These are phyloP conservation scores for Tamandua tetradactyla DNA, from an alignment of 2,797 vertebrate species.

Conservation along the genomic window DNA sequence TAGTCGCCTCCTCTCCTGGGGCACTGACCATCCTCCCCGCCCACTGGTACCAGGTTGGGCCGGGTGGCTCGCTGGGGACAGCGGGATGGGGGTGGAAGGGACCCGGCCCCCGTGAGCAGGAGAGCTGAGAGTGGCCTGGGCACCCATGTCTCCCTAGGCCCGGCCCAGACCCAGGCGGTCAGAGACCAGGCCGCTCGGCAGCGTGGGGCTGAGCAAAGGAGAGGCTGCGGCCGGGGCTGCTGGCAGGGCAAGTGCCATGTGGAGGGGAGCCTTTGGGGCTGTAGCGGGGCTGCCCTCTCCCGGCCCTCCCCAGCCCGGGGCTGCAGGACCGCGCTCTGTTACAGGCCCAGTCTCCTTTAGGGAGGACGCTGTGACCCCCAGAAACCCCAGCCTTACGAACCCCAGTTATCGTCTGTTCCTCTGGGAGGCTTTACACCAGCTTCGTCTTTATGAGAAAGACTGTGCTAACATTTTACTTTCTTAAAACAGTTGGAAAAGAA, in stretches of 20 bases:
- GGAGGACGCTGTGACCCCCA: neutral
- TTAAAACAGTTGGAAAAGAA: neutral
- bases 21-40: neutral
- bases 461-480: neutral
- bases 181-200: neutral
- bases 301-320: too few species aligned
- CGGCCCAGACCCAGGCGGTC: neutral
- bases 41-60: neutral
- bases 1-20: neutral
- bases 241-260: too few species aligned
- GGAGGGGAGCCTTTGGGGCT: too few species aligned
- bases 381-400: neutral
- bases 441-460: slow-evolving; percentile 48
- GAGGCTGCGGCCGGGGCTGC: too few species aligned
- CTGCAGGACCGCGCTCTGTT: too few species aligned
- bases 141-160: neutral
- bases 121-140: neutral
- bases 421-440: neutral
- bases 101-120: neutral
- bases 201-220: too few species aligned
- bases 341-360: neutral
- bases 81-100: neutral
- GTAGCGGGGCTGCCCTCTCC: too few species aligned
- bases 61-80: neutral
- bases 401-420: neutral